phyloP scores from a whole-genome alignment of 1,140 invertebrate genomes.

The Drosophila busckii region DNA sequence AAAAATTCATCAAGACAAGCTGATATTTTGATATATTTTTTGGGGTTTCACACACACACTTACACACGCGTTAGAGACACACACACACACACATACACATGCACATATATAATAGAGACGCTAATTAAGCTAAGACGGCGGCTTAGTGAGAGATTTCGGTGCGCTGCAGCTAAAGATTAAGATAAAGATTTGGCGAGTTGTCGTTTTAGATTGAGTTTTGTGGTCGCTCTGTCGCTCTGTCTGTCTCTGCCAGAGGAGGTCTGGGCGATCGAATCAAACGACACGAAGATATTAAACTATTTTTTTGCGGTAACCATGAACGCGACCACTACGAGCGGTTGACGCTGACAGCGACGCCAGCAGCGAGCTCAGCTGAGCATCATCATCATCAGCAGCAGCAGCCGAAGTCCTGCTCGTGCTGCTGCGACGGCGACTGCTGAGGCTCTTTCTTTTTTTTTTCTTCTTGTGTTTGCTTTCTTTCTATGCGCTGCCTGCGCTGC shows the following conservation, averaged over 20 bases:
- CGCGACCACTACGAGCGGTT: constrained; percentile 77
- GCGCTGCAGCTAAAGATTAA: neutral
- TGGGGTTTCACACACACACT: neutral
- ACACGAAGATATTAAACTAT: constrained; percentile 78
- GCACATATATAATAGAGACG: constrained; percentile 1
- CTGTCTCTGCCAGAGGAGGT: neutral
- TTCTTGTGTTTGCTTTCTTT: constrained; percentile 1
- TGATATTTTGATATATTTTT: neutral
- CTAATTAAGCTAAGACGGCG: constrained; percentile 13
- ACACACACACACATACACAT: constrained; percentile 8
- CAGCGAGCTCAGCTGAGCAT: constrained; percentile 48
- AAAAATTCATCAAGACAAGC: constrained; percentile 19
- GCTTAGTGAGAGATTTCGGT: constrained; percentile 6
- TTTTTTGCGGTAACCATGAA: constrained; percentile 79
- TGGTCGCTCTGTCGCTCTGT: neutral
- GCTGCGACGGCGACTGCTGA: constrained; percentile 15
- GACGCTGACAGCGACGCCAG: constrained; percentile 49
- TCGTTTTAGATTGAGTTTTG: neutral
- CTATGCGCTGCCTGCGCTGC: no score
- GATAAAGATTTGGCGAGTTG: neutral
- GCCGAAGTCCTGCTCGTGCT: no score
- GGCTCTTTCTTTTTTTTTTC: constrained; percentile 24
- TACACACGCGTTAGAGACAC: constrained; percentile 12
- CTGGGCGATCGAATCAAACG: constrained; percentile 76
- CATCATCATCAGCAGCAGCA: constrained; percentile 77